These are phyloP conservation scores for Tetranychus truncatus DNA, from an alignment of 2,888 invertebrate genomes.

Conservation along the genomic window DNA sequence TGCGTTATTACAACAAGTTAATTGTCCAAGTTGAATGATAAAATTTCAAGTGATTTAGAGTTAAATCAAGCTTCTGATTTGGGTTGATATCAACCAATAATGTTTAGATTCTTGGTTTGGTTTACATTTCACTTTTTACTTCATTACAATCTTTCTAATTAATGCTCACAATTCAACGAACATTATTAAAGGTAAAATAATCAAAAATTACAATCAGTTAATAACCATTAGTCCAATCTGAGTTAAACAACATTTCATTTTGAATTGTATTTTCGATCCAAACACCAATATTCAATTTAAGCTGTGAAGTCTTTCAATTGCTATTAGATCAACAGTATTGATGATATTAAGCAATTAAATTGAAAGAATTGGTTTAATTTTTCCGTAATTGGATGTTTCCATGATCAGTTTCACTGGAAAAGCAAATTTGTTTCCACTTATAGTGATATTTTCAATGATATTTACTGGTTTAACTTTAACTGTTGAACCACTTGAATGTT, in stretches of 20 bases:
- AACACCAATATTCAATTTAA: no score
- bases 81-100: no score
- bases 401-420: no score
- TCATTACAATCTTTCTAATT: background rate
- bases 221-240: background rate
- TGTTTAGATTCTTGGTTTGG: background rate
- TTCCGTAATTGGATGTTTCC: no score
- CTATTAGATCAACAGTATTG: no score
- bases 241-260: background rate
- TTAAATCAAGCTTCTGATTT: no score
- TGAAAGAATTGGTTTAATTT: no score
- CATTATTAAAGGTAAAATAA: background rate
- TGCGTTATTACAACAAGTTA: background rate
- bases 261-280: no score
- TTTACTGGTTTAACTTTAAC: background rate
- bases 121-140: background rate
- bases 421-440: background rate
- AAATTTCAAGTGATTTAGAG: no score
- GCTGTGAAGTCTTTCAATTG: no score
- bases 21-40: background rate
- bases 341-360: no score
- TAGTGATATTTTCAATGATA: background rate
- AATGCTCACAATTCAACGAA: no score
- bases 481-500: background rate
- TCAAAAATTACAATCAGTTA: background rate